These are phyloP conservation scores for Seladonia tumulorum DNA, from an alignment of 2,888 invertebrate genomes.

Conservation along the genomic window DNA sequence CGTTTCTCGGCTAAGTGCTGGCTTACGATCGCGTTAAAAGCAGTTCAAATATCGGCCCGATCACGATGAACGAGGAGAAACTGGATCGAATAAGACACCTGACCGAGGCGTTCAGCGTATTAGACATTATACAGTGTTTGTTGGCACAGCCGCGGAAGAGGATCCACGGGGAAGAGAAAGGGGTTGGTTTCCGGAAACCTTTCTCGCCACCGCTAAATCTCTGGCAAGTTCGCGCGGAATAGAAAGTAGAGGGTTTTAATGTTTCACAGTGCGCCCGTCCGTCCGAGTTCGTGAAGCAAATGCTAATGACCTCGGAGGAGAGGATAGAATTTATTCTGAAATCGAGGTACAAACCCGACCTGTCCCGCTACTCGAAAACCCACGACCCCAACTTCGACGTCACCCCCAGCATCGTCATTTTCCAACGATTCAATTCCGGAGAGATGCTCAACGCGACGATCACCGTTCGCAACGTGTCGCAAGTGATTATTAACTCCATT, in stretches of 20 bases:
- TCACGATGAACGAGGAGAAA: not conserved
- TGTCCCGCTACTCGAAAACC: not conserved
- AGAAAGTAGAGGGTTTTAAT: not conserved
- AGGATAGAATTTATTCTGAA: slow-evolving; percentile 65
- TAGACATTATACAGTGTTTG: slow-evolving; percentile 22
- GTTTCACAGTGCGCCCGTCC: slow-evolving; percentile 64
- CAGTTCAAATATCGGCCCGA: not conserved
- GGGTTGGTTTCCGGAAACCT: slow-evolving; percentile 25
- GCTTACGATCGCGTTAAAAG: not conserved
- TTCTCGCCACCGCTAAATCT: not conserved
- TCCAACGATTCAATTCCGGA: slow-evolving; percentile 87
- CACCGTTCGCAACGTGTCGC: slow-evolving; percentile 86
- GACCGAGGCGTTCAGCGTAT: not conserved
- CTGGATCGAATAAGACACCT: not conserved
- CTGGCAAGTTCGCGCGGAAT: not conserved
- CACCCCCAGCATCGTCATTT: slow-evolving; percentile 86
- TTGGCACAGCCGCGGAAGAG: not conserved
- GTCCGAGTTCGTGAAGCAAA: slow-evolving; percentile 75
- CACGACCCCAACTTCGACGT: slow-evolving; percentile 62
- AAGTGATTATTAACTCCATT: slow-evolving; percentile 77
- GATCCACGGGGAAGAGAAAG: not conserved
- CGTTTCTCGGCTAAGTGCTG: not conserved
- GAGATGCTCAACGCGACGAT: slow-evolving; percentile 85
- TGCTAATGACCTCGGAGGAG: slow-evolving; percentile 73
- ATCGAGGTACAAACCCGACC: slow-evolving; percentile 32